These are phyloP conservation scores for Acanthosepion lycidas DNA, from an alignment of 2,888 invertebrate genomes.

Conservation along the genomic window DNA sequence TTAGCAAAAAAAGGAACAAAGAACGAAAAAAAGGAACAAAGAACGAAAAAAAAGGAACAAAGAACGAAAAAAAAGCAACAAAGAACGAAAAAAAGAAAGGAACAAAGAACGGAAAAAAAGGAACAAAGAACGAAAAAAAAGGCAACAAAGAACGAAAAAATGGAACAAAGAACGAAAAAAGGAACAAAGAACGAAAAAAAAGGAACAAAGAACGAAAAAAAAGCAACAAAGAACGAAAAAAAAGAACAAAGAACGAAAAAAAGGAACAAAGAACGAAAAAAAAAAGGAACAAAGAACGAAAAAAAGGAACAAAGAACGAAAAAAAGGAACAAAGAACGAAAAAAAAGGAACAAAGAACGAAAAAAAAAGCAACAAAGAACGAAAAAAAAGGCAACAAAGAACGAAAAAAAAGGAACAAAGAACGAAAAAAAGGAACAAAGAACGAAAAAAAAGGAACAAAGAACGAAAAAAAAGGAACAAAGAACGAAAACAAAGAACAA, in stretches of 20 bases:
- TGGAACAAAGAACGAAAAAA: not conserved
- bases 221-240: not conserved
- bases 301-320: not conserved
- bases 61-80: too few species aligned
- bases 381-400: too few species aligned
- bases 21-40: not conserved
- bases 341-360: too few species aligned
- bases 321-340: too few species aligned
- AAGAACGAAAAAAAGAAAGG: too few species aligned
- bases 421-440: too few species aligned
- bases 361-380: too few species aligned
- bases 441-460: not conserved
- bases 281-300: not conserved
- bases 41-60: too few species aligned
- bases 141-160: not conserved
- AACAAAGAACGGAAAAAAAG: too few species aligned
- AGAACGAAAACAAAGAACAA: not conserved
- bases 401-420: not conserved
- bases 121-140: not conserved
- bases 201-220: not conserved
- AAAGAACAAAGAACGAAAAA: too few species aligned
- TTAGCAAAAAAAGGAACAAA: too few species aligned
- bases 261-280: not conserved
- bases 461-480: not conserved
- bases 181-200: not conserved